Base-by-base conservation (phyloP, 2,888 invertebrate genomes). In the Fragum fragum region DNA sequence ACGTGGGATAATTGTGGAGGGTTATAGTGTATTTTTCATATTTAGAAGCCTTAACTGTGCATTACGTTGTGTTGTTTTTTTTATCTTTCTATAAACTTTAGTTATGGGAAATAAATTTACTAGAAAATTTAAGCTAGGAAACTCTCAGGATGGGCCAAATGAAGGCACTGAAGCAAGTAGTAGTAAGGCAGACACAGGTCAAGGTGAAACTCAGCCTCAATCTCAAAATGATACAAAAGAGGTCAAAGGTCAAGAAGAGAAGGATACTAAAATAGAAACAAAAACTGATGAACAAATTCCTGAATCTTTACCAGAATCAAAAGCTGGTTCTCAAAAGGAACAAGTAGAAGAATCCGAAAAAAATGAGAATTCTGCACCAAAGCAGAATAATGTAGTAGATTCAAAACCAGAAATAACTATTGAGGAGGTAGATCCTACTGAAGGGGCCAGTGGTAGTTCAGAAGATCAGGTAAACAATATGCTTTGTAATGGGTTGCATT, bases 101-200 rank as follows among this genome's bases (percentile, higher is more conserved):
- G 75, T 29, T 26, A 83, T 83, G 83, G 83, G 83, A 53, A 83
- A 83, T 79, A 83, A 79, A 63, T 79, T 83, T 23, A 82, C 81
- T 7, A 73, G 83, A 39, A 83, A 83, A 55, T 76, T 83, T 26
- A 83, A 83, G 57, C 47, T 79, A n/a, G 79, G 83, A 18, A 55
- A 57, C 29, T 36, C 77, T 0, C 59, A 61, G 14, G 68, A 71
- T 26, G 70, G 42, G 9, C 29, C 53, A 14, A 61, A 32, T 9
- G 70, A 68, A 32, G 26, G 39, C 14, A 29, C 52, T 39, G 55
- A 36, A 28, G 28, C 36, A 21, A 70, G 59, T 68, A 52, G 16
- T 6, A 21, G 68, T 26, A 28, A 53, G 32, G 39, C 63, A 63
- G 72, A 61, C 6, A 47, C 55, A 29, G 26, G 66, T 72, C 72